Evolutionary conservation across 2,888 invertebrate species (phyloP).

Genomic region (Pterobdella sp.): DNA sequence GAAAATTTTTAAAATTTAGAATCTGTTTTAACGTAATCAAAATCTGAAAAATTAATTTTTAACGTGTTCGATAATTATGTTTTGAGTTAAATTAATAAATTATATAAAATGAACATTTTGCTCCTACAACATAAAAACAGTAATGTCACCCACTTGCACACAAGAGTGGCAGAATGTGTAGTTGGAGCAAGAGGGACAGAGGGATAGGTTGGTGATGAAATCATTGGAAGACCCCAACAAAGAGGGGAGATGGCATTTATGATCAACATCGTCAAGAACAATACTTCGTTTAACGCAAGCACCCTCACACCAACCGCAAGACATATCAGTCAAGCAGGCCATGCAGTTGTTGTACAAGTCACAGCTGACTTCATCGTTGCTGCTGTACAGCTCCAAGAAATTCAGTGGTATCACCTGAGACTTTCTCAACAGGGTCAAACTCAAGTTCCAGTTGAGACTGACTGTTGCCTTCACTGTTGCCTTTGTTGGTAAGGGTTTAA

Average conservation of each 20-base stretch:
- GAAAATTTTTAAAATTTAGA: no score
- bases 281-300: conserved; percentile 21
- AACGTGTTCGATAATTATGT: no score
- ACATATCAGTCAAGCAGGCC: conserved; percentile 75
- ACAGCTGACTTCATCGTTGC: conserved; percentile 26
- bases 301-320: conserved; percentile 76
- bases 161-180: conserved; percentile 72
- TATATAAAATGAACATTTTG: background rate
- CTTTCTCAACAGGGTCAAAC: conserved; percentile 9
- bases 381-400: conserved; percentile 70
- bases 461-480: conserved; percentile 14
- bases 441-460: conserved; percentile 23
- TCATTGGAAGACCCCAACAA: background rate
- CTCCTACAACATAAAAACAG: background rate
- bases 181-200: conserved; percentile 80
- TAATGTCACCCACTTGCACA: conserved; percentile 15
- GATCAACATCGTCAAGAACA: conserved; percentile 30
- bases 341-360: conserved; percentile 68
- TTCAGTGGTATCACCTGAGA: conserved; percentile 42
- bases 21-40: no score
- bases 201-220: conserved; percentile 47
- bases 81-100: no score
- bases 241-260: conserved; percentile 17
- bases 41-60: no score
- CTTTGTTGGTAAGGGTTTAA: no score